phyloP scores from a whole-genome alignment of 2,113 vertebrate species.

The Ameiurus melas region DNA sequence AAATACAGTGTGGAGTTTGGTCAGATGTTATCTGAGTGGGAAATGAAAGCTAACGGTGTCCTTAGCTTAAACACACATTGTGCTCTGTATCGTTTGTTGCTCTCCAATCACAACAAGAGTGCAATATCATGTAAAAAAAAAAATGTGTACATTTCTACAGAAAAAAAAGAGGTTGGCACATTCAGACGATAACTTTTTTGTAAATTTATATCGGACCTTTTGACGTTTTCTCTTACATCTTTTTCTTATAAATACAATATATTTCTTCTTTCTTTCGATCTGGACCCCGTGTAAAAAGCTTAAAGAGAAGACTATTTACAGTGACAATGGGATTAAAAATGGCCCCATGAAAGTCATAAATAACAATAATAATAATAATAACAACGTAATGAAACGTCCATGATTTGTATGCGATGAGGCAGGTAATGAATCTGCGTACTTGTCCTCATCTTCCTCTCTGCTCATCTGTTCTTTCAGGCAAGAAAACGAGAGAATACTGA shows the following conservation, averaged over 20 bases:
- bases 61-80: conserved; percentile 67
- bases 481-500: conserved; percentile 22
- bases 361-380: conserved; percentile 66
- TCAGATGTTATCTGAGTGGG: conserved; percentile 31
- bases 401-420: conserved; percentile 61
- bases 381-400: conserved; percentile 55
- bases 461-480: conserved; percentile 38
- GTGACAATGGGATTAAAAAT: conserved; percentile 59
- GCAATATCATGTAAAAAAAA: conserved; percentile 74
- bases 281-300: conserved; percentile 70
- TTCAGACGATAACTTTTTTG: conserved; percentile 72
- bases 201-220: conserved; percentile 63
- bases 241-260: conserved; percentile 82
- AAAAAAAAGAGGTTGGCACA: conserved; percentile 71
- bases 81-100: conserved; percentile 75
- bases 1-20: conserved; percentile 53
- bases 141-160: conserved; percentile 70
- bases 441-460: conserved; percentile 29
- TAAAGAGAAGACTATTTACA: conserved; percentile 78
- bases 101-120: conserved; percentile 73
- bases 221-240: conserved; percentile 54
- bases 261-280: conserved; percentile 72
- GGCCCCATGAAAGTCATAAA: conserved; percentile 69
- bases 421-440: conserved; percentile 43
- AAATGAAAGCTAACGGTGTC: conserved; percentile 42